Conservation (phyloP, 1,140 invertebrate species). For the Nasonia longicornis region DNA sequence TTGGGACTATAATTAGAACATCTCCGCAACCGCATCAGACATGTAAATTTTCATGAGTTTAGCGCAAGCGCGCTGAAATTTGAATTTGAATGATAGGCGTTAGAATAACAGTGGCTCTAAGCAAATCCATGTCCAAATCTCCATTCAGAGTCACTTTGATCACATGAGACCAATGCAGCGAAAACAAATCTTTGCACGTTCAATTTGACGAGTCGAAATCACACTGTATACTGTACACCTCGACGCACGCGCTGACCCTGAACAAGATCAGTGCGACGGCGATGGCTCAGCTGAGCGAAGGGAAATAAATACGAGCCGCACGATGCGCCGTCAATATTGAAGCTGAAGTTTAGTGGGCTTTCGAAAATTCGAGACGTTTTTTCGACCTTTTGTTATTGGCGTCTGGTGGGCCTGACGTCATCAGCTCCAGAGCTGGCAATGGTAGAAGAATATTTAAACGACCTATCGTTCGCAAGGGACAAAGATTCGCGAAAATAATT, state of each 20-base stretch:
- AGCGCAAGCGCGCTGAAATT: neutral
- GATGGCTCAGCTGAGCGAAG: neutral
- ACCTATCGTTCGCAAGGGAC: too few relatives aligned
- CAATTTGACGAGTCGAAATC: neutral
- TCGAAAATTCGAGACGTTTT: constrained; percentile 17
- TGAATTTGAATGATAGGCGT: neutral
- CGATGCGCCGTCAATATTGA: constrained; percentile 2
- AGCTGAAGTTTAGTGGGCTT: constrained; percentile 3
- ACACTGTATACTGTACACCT: neutral
- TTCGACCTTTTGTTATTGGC: neutral
- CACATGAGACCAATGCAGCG: neutral
- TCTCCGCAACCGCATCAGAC: neutral
- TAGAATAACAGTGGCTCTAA: neutral
- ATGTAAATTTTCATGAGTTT: neutral
- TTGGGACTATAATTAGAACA: neutral
- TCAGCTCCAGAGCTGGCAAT: too few relatives aligned
- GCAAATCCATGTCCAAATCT: neutral
- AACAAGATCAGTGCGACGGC: neutral
- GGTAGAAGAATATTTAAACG: too few relatives aligned
- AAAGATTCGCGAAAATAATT: neutral
- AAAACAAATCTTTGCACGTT: neutral
- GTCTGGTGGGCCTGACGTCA: neutral
- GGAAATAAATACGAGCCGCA: neutral
- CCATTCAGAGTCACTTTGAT: neutral
- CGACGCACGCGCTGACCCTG: neutral